Evolutionary conservation across 1,140 invertebrate genomes (phyloP), one percentile per base, ranked within the genome.

Genomic region (Pomacea maculata): DNA sequence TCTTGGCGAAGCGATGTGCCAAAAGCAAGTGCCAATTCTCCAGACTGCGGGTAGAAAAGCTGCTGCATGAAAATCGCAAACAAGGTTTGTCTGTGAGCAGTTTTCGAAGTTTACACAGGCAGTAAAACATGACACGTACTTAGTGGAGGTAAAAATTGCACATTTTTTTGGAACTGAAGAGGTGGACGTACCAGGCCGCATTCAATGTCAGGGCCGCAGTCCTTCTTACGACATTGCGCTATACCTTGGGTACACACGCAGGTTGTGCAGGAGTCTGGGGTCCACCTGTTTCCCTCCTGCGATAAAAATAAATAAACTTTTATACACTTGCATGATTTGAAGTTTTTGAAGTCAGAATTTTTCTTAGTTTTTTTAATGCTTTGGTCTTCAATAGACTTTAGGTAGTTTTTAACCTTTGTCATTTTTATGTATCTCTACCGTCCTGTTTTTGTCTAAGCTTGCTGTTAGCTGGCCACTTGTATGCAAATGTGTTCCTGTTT

Each of bases 281-380:
- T 63, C 86, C 86, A 88, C 57, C 80, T 65, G 21, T 84, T 80
- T 64, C 84, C 85, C 73, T 87, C 81, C 87, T 87, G 79, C 19
- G 75, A 70, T 70, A n/a, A 76, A 76, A 72, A 57, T 45, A 45
- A 45, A 45, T 45, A 45, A 45, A 45, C 34, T 45, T 45, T 45
- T 45, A 45, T 45, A 45, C 34, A 45, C 34, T 25, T 25, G 34
- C 6, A 45, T 45, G 34, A 45, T 45, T 45, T 45, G 34, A 45
- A 6, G 34, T 45, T 45, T 45, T 45, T 45, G 34, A 45, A 45
- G 34, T 45, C 34, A 45, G 34, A 45, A 45, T 45, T 45, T 45
- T 45, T 4, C 6, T 4, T 45, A 45, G 2, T 45, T 45, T 45
- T 45, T 45, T 45, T 25, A 25, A 45, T 45, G 34, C 34, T 45